phyloP scores from a whole-genome alignment of 2,113 vertebrate genomes.

The Podiceps cristatus region DNA sequence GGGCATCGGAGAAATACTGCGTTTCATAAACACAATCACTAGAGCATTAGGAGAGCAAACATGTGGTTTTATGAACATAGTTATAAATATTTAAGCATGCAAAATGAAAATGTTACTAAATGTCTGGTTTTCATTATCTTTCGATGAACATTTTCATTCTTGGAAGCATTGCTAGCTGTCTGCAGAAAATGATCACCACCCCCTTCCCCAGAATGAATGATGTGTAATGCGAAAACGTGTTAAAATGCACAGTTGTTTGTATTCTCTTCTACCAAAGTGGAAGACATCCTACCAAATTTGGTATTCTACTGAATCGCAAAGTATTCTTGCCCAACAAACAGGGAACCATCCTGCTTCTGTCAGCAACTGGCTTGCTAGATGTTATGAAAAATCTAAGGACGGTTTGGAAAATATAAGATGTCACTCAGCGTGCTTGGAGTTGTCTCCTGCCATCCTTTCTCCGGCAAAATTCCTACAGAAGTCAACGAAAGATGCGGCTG shows the following conservation, averaged over 20 bases:
- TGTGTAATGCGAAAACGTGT: constrained; percentile 36
- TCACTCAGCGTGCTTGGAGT: background rate
- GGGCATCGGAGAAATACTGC: constrained; percentile 72
- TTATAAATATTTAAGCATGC: constrained; percentile 82
- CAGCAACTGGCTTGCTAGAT: constrained; percentile 53
- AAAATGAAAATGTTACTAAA: constrained; percentile 82
- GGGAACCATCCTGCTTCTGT: constrained; percentile 50
- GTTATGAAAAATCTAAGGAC: constrained; percentile 37
- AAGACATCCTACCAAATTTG: constrained; percentile 71
- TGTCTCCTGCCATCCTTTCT: background rate
- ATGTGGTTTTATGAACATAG: constrained; percentile 75
- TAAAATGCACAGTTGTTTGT: constrained; percentile 60
- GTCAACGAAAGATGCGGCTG: constrained; percentile 8
- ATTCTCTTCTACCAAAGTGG: constrained; percentile 50
- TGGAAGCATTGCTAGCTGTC: constrained; percentile 64
- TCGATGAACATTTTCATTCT: constrained; percentile 66
- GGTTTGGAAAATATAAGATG: constrained; percentile 44
- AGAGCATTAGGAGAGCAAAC: constrained; percentile 72
- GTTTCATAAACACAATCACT: constrained; percentile 77
- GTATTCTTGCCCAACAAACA: constrained; percentile 42
- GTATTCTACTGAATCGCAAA: constrained; percentile 42
- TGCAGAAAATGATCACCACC: constrained; percentile 28
- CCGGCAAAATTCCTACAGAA: background rate
- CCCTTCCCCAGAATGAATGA: constrained; percentile 22
- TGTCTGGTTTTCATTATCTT: constrained; percentile 78